Conservation (phyloP, 2,888 invertebrate species). For the Conchocele bisecta region DNA sequence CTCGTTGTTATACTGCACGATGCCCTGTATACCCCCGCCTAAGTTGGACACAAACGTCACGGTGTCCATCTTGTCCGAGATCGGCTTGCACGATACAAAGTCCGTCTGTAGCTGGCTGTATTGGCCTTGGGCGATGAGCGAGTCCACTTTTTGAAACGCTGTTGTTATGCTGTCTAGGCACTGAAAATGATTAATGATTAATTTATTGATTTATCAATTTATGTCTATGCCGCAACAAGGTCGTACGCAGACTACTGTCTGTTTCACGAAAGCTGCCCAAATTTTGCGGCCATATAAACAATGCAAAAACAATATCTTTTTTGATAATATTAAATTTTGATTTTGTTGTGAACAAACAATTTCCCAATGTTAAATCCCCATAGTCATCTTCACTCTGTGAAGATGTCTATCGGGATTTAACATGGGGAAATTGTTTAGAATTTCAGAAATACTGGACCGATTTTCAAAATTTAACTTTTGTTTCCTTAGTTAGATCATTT, state of each 20-base stretch:
- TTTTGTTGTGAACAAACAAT: too few relatives aligned
- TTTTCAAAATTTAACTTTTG: too few relatives aligned
- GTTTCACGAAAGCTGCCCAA: not conserved
- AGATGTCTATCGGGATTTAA: too few relatives aligned
- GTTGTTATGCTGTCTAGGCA: constrained; percentile 57
- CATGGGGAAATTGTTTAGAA: too few relatives aligned
- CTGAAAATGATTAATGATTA: constrained; percentile 42
- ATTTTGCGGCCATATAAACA: not conserved
- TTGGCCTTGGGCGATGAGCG: constrained; percentile 44
- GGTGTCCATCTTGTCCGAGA: constrained; percentile 54
- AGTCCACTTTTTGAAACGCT: constrained; percentile 64
- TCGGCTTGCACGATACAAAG: constrained; percentile 64
- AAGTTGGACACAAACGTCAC: constrained; percentile 64
- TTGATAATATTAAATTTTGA: too few relatives aligned
- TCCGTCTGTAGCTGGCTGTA: constrained; percentile 54
- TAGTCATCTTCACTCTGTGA: too few relatives aligned
- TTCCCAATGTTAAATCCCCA: too few relatives aligned
- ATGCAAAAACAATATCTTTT: too few relatives aligned
- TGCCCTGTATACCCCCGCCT: constrained; percentile 67
- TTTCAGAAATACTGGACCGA: too few relatives aligned
- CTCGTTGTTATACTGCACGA: constrained; percentile 71
- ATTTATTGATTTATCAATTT: not conserved
- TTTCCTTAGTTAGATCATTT: too few relatives aligned
- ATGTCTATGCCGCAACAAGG: not conserved
- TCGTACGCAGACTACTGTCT: not conserved